Base-by-base conservation (phyloP, 2,888 invertebrate species). In the Pocota personata region DNA sequence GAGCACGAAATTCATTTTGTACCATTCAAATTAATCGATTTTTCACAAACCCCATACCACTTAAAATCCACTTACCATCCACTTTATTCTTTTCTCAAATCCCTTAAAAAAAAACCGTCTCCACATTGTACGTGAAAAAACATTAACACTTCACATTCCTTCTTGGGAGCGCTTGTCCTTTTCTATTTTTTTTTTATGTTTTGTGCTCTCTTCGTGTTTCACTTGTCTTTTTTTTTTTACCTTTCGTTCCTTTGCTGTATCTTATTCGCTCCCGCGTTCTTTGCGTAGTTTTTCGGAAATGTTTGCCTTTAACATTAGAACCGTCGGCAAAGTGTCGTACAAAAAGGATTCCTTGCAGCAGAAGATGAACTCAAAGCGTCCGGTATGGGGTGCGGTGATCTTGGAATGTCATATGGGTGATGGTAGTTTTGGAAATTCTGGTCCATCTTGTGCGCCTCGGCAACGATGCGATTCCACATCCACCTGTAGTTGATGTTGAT, bases 401-500 rank as follows among this genome's bases (percentile, higher is more conserved):
- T 67, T 62, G 58, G 73, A 77, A 72, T 48, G 43, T 19, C 77
- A 77, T 40, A 24, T 37, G 66, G 67, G 48, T 10, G 62, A 50
- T 69, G 46, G 60, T 60, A 76, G 66, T 50, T 76, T 76, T 48
- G 40, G 72, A 71, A 27, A 52, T 67, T 73, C 30, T 43, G 52
- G 35, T 40, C 52, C 69, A 75, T 43, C 80, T 60, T 58, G 66
- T 82, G 71, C 76, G 72, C 72, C 66, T 50, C 46, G 27, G 50
- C 46, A 48, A 43, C 43, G 62, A 75, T 46, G 12, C 57, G 27
- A 71, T 43, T 43, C 58, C 60, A 55, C 52, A 86, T 86, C 82
- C 86, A 86, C 86, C 82, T 86, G 86, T 82, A 86, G 86, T 86
- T 35, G 69, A 57, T 72, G 75, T 75, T 79, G 67, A 60, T 75